phyloP scores from a whole-genome alignment of 2,113 vertebrate genomes.

The Hiodon alosoides region DNA sequence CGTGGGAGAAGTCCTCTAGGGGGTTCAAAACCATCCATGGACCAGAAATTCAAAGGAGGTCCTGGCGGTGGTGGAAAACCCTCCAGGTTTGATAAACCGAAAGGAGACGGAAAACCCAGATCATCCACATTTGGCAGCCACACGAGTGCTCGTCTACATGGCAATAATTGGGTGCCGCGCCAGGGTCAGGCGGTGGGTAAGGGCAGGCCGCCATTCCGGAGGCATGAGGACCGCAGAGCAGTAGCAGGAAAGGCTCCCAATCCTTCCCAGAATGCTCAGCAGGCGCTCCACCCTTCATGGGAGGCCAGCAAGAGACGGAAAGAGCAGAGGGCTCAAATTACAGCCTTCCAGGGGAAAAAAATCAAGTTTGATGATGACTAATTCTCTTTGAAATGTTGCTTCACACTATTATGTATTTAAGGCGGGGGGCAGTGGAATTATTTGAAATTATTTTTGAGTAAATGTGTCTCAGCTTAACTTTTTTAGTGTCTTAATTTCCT shows the following conservation, averaged over 20 bases:
- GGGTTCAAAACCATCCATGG: constrained; percentile 31
- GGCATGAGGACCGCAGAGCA: constrained; percentile 39
- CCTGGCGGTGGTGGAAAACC: constrained; percentile 10
- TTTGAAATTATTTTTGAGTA: too few relatives aligned
- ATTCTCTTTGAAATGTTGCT: not conserved
- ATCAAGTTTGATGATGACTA: constrained; percentile 82
- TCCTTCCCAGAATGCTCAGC: constrained; percentile 47
- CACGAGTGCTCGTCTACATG: not conserved
- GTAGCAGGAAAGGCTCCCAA: constrained; percentile 21
- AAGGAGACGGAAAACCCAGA: constrained; percentile 5
- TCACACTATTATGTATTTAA: too few relatives aligned
- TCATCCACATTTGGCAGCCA: constrained; percentile 15
- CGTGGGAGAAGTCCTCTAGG: constrained; percentile 1
- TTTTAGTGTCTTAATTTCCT: too few relatives aligned
- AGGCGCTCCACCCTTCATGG: constrained; percentile 91
- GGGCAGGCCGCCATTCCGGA: constrained; percentile 36
- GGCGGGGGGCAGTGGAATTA: too few relatives aligned
- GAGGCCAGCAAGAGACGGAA: constrained; percentile 87
- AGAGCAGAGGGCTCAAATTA: constrained; percentile 80
- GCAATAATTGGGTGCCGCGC: not conserved
- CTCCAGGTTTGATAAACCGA: constrained; percentile 20
- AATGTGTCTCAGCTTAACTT: too few relatives aligned
- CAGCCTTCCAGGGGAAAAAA: constrained; percentile 89
- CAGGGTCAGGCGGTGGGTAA: constrained; percentile 18
- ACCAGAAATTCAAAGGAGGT: constrained; percentile 35